Evolutionary conservation across 2,888 invertebrate species (phyloP), one percentile per base, ranked within the genome.

Genomic region (Athrips mouffetella): DNA sequence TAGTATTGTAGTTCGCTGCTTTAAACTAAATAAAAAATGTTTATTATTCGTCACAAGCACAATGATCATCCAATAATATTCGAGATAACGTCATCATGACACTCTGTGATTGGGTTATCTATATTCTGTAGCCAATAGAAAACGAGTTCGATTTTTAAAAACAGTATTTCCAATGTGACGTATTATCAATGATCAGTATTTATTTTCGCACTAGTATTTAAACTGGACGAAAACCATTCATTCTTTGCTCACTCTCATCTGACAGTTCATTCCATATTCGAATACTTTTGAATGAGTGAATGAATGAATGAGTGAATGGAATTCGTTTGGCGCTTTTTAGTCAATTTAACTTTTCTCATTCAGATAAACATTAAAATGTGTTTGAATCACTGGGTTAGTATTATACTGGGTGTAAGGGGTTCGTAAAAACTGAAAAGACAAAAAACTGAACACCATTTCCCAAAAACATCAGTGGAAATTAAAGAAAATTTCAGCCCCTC

Each of bases 211-310:
- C 52, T 51, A 50, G 48, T 54, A 45, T 42, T 58, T 56, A 53
- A 49, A 58, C 55, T 54, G 42, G 48, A 47, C 37, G 45, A 30
- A 37, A 55, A 58, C 63, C 61, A 48, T 58, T 64, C 61, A 48
- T 44, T 59, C 59, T 53, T 62, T 58, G 50, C 54, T 62, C 51
- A 50, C 55, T 57, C 51, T 8, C n/a, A 37, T 8, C 33, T 35
- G 37, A n/a, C 7, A 21, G 52, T 62, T 55, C 64, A 66, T 68
- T 68, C 66, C 65, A 60, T 31, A 63, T 60, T 60, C 52, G 47
- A 53, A 29, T 58, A 51, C 54, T 51, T 52, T 47, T 49, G 37
- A 37, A 42, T 50, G 52, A 54, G 27, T 52, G 53, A 57, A 48
- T 50, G 55, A 55, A 58, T 39, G 5, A 23, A 39, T 21, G 16